Base-by-base conservation (phyloP, 2,113 vertebrate species). In the Pardalotus punctatus region DNA sequence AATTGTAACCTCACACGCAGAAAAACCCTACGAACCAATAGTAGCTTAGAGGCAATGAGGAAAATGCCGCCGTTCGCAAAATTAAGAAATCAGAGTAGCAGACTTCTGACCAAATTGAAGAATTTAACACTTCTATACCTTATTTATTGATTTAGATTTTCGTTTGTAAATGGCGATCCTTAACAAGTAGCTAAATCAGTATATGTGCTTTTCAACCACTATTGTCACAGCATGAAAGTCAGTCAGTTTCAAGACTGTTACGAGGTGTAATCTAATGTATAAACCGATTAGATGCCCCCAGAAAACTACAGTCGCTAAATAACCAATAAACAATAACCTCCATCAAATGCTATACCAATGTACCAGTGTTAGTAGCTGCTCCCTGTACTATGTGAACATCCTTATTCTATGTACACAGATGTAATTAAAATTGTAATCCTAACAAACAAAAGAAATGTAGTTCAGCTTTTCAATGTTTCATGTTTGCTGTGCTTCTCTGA, bases 351-450 rank as follows among this genome's bases (percentile, higher is more conserved):
- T 98, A 98, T 98, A 98, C 98, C 98, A 98, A 98, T 98, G 98
- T 98, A 98, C 99, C 98, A 99, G 98, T 99, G 99, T 98, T 98
- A 98, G 99, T 99, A 99, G 98, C 98, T 98, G 98, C 99, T 98
- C 98, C 98, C 98, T 98, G 98, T 99, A 98, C 98, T 99, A 98
- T 99, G 98, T 99, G 98, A 99, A 98, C 98, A 98, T 99, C 99
- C 98, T 98, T 99, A 98, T 98, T 98, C 98, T 98, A 98, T 99
- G 99, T 99, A 98, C 98, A 98, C 98, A 99, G 98, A 99, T 99
- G 99, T 99, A 99, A 99, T 99, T 98, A 99, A 99, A 99, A 99
- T 98, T 99, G 98, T 99, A 99, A 99, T 99, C 99, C 98, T 99
- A 99, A 99, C 98, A 98, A 98, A 98, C 97, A 98, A 98, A 97